Conservation (phyloP, 2,888 invertebrate species). For the Hyposoter didymator region DNA sequence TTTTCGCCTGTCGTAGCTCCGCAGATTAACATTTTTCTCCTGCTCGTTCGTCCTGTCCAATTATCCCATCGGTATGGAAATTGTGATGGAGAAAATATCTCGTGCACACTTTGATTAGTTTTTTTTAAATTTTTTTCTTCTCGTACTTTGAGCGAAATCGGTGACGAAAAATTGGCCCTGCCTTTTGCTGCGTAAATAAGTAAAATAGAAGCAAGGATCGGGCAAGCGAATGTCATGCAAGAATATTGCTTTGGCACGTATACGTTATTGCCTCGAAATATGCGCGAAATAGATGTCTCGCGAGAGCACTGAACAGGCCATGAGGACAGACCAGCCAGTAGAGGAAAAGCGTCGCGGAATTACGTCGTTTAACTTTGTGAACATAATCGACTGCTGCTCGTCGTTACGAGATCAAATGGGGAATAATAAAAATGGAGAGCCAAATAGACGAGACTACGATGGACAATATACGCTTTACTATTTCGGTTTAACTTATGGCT, state of each 20-base stretch:
- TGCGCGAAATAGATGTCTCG: background rate
- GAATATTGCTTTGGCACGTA: constrained; percentile 64
- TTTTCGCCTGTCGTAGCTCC: too few relatives aligned
- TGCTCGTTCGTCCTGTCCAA: background rate
- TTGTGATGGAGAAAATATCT: background rate
- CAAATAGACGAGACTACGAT: constrained; percentile 18
- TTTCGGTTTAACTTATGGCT: background rate
- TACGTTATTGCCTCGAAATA: constrained; percentile 51
- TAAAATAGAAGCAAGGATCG: constrained; percentile 14
- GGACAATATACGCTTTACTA: background rate
- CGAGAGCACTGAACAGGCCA: background rate
- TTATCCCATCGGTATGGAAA: background rate
- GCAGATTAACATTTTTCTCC: background rate
- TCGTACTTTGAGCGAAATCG: background rate
- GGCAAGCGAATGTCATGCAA: constrained; percentile 38
- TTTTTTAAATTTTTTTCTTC: background rate
- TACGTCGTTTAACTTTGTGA: constrained; percentile 60
- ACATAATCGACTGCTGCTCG: constrained; percentile 51
- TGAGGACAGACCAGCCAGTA: background rate
- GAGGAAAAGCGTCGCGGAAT: constrained; percentile 47
- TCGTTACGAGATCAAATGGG: constrained; percentile 35
- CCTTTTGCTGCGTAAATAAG: background rate
- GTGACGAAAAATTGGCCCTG: constrained; percentile 47
- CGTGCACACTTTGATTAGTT: background rate
- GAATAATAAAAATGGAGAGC: constrained; percentile 25